Evolutionary conservation across 2,888 invertebrate species (phyloP).

Genomic region (Hydriomena furcata): DNA sequence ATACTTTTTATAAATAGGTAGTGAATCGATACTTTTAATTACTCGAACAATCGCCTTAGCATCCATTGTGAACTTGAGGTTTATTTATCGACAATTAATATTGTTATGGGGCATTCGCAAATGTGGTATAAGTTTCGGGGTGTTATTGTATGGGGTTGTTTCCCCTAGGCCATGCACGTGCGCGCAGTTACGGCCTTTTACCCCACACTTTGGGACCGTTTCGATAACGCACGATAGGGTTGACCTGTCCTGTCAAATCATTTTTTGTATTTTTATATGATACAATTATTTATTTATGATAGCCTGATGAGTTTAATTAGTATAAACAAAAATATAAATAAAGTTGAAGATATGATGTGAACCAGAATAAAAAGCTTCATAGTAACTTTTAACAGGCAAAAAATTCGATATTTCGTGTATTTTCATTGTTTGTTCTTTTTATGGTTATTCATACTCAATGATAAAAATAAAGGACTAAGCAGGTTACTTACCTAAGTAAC

Average conservation of each 20-base stretch:
- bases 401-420: too few relatives aligned
- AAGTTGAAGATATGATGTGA: too few relatives aligned
- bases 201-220: constrained; percentile 40
- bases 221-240: constrained; percentile 58
- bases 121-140: constrained; percentile 63
- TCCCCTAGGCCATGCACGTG: constrained; percentile 60
- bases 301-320: too few relatives aligned
- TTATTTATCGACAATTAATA: constrained; percentile 75
- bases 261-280: constrained; percentile 43
- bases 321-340: too few relatives aligned
- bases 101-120: constrained; percentile 62
- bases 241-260: constrained; percentile 62
- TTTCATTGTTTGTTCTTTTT: too few relatives aligned
- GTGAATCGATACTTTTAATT: constrained; percentile 11
- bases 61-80: constrained; percentile 51
- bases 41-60: constrained; percentile 37
- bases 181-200: constrained; percentile 64
- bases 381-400: too few relatives aligned
- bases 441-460: too few relatives aligned
- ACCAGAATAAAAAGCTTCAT: too few relatives aligned
- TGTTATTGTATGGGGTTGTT: constrained; percentile 51
- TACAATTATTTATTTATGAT: background rate
- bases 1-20: too few relatives aligned
- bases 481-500: too few relatives aligned
- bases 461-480: too few relatives aligned